Evolutionary conservation across 2,113 vertebrate species (phyloP).

Genomic region (Chaetorhynchus papuensis): DNA sequence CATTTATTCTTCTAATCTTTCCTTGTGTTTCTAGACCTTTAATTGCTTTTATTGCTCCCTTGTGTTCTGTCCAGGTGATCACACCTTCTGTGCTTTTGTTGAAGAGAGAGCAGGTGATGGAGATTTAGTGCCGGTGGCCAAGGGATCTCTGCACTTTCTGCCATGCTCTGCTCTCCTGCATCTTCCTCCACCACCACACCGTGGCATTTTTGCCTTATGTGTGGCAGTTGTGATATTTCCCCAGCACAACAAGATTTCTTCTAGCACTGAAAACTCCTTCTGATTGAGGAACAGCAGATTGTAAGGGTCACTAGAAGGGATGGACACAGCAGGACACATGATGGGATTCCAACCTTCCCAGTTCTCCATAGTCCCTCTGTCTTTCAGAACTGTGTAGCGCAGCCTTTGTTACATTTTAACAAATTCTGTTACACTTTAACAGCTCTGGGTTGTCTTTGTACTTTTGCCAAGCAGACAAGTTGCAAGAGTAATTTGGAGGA

Average conservation of each 20-base stretch:
- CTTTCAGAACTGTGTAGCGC: neutral
- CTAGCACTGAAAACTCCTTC: neutral
- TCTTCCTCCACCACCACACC: neutral
- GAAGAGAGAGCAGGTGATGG: neutral
- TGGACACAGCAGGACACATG: neutral
- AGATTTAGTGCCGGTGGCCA: neutral
- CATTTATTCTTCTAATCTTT: neutral
- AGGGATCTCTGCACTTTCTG: neutral
- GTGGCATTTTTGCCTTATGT: neutral
- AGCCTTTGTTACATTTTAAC: neutral
- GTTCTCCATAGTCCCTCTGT: accelerated
- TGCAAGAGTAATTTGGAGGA: neutral
- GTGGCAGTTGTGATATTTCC: neutral
- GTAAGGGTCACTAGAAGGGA: neutral
- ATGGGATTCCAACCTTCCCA: neutral
- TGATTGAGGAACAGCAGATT: neutral
- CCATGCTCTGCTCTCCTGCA: neutral
- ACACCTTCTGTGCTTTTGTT: neutral
- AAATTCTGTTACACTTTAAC: neutral
- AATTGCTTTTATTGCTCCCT: neutral
- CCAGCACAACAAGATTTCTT: neutral
- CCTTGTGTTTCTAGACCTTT: neutral
- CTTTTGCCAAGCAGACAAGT: neutral
- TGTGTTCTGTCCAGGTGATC: neutral
- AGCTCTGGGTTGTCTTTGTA: neutral